Base-by-base conservation (phyloP, 2,797 vertebrate species). In the Octomys mimax region DNA sequence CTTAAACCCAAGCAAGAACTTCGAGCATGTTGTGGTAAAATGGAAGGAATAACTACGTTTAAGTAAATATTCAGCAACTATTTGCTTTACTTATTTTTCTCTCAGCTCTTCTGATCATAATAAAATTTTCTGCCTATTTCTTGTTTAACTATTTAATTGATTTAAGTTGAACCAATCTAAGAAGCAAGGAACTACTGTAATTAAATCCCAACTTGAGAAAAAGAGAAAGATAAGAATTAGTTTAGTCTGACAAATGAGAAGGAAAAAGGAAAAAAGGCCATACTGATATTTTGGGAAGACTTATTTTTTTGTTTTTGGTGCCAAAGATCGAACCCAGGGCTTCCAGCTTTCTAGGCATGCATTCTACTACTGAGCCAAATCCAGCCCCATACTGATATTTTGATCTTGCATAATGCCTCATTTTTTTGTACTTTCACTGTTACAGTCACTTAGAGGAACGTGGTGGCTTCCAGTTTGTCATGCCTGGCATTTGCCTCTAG, bases 41-140 rank as follows among this genome's bases (percentile, higher is more conserved):
- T 99, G 98, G 99, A 99, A 22, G 98, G 98, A 95, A 98, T 98
- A 64, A 99, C 99, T 39, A 99, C 99, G 10, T 99, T 99, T 98
- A 99, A 98, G 99, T 99, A 99, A 98, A 96, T 96, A 86, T 95
- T 75, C 82, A 87, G 42, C 75, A 54, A n/a, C 39, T 42, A 2
- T 64, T 85, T 91, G 70, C 46, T 94, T 80, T 79, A 59, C 28
- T 64, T 87, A 70, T 52, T 90, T 85, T 62, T 26, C 49, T 78
- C 21, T 10, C 49, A 80, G 28, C 7, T 96, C 57, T 64, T 79
- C 52, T 80, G 66, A 13, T 61, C n/a, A 75, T 87, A 91, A 80
- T 94, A 82, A 92, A n/a, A 13, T 83, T 70, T 82, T 89, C 89
- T 46, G 71, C 39, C 39, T 68, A 85, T 75, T 77, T 93, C 77